Evolutionary conservation across 2,113 vertebrate species (phyloP), one percentile per base, ranked within the genome.

Genomic region (Sula dactylatra): DNA sequence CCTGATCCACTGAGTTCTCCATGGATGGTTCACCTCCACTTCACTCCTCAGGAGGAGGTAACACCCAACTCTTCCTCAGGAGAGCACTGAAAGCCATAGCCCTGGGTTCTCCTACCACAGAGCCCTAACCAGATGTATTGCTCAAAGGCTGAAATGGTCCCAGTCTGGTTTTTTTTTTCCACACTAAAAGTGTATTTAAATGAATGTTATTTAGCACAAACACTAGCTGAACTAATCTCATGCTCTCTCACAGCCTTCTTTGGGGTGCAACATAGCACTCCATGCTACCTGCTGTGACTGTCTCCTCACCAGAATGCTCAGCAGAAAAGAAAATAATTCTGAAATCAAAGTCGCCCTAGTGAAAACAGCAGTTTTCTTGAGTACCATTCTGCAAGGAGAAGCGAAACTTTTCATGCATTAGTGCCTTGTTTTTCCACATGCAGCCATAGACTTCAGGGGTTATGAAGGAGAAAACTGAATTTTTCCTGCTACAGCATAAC

Each of bases 1-100:
- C 18, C 40, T 56, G 15, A 21, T 79, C 49, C 19, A 2, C 24
- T 54, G 65, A 71, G 34, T 24, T 82, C 12, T 64, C 65, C 81
- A 38, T 0, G 1, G n/a, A n/a, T 40, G 34, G 15, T 24, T 82
- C 73, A 58, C 27, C 10, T 3, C 31, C 0, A 0, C 44, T 49
- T 58, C 47, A 49, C 7, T 25, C 8, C 11, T 52, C 3, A 2
- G 10, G 10, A 59, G 40, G 44, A 79, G 32, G 6, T 21, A 78
- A 55, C 13, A 64, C 26, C 10, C 45, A 82, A 66, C 18, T 90
- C 10, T 44, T 93, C 36, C 56, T 76, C 2, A 0, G 59, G 17
- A 78, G 20, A 62, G 10, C 47, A 11, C 61, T n/a, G 50, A n/a
- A 73, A 90, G 10, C 21, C 18, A 4, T 50, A 59, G 59, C 56